A percentile compares a stretch with the other conserved stretches of the same genome.
These are phyloP conservation scores for Daktulosphaira vitifoliae DNA, from an alignment of 1,140 invertebrate species.

Conservation along the genomic window DNA sequence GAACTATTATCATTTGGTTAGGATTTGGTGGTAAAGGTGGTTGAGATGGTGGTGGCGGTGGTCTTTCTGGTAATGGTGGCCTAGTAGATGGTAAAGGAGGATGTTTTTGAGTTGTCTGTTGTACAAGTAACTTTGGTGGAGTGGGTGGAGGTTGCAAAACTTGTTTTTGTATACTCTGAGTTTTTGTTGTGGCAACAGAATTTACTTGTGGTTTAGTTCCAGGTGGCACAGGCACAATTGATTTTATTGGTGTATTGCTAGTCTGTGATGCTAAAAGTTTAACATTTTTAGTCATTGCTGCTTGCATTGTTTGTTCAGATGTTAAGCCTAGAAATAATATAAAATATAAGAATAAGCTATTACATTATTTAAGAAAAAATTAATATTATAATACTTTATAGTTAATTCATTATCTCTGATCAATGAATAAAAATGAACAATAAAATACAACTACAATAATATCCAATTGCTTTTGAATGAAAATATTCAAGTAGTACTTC, in stretches of 20 bases:
- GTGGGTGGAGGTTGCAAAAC: slow-evolving; percentile 12
- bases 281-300: slow-evolving; percentile 7
- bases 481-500: no score
- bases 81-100: slow-evolving; percentile 11
- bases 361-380: not conserved
- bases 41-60: slow-evolving; percentile 10
- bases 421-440: no score
- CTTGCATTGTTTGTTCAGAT: slow-evolving; percentile 24
- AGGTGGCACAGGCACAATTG: slow-evolving; percentile 11
- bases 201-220: not conserved
- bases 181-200: slow-evolving; percentile 1
- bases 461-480: no score
- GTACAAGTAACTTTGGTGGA: slow-evolving; percentile 1
- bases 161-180: slow-evolving; percentile 10
- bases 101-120: not conserved
- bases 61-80: slow-evolving; percentile 10
- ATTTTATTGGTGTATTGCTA: not conserved
- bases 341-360: no score
- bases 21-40: slow-evolving; percentile 8
- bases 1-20: slow-evolving; percentile 9
- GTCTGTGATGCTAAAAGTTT: not conserved
- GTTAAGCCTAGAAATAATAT: slow-evolving; percentile 26
- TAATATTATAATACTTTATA: not conserved
- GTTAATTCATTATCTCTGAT: no score
- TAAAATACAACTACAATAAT: not conserved